A percentile compares a stretch with the other conserved stretches of the same genome.
Conservation (phyloP, 2,797 vertebrate species). For the Aplochiton taeniatus region DNA sequence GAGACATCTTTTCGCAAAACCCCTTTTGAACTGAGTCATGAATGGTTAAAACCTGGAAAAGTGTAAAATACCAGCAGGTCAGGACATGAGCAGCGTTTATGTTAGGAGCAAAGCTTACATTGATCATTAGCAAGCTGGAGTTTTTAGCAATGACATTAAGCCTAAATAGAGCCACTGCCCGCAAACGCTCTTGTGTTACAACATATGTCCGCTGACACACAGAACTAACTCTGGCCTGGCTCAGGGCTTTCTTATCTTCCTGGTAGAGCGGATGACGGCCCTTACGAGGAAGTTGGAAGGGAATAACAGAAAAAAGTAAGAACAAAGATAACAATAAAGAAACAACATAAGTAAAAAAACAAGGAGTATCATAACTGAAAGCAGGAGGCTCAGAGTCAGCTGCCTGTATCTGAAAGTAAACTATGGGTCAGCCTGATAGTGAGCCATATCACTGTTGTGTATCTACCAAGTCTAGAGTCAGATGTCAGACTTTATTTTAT, state of each 20-base stretch:
- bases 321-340: background rate
- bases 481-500: too few species aligned
- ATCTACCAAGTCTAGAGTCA: too few species aligned
- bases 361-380: background rate
- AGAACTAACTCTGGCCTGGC: slow-evolving; percentile 27
- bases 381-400: background rate
- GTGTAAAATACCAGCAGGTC: slow-evolving; percentile 7
- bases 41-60: slow-evolving; percentile 15
- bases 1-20: too few species aligned
- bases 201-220: slow-evolving; percentile 34
- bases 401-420: slow-evolving; percentile 8
- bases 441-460: background rate
- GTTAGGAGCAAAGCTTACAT: slow-evolving; percentile 7
- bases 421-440: slow-evolving; percentile 5
- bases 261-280: slow-evolving; percentile 29
- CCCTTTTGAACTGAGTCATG: background rate
- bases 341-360: slow-evolving; percentile 14
- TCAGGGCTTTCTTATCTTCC: slow-evolving; percentile 23
- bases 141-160: slow-evolving; percentile 34
- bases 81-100: slow-evolving; percentile 8
- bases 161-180: slow-evolving; percentile 19
- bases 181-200: slow-evolving; percentile 37
- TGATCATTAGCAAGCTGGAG: slow-evolving; percentile 37
- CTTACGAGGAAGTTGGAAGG: slow-evolving; percentile 2
- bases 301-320: background rate